Base-by-base conservation (phyloP, 1,140 invertebrate genomes). In the Apis laboriosa region DNA sequence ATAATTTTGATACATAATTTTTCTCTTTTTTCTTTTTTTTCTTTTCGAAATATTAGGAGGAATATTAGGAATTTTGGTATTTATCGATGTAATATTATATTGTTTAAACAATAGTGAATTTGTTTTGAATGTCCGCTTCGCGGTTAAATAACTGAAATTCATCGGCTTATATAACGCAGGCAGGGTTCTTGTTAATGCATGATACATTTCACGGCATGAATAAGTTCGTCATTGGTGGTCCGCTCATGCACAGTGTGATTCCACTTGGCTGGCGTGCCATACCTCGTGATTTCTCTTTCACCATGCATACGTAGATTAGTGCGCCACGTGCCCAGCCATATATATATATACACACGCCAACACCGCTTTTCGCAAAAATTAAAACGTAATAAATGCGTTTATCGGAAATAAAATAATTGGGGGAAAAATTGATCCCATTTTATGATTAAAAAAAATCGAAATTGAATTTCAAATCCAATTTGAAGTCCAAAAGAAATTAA, bases 131-230 rank as follows among this genome's bases (percentile, higher is more conserved):
- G 60, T 77, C 21, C 58, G 83, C 79, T 89, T 91, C 89, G 89
- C 89, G 89, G 89, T 91, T 89, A 51, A 68, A 67, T 67, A 43
- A 49, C 64, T 21, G 21, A 51, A 68, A n/a, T n/a, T 51, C 43
- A 15, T 68, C n/a, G 21, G 43, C 49, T n/a, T 68, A 51, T 13
- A 4, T 53, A 17, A 70, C 49, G 12, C 19, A 15, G 43, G 8
- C 19, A 15, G 49, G 8, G 11, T 4, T 70, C 43, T 51, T 9
- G 67, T 51, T 24, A n/a, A 70, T 24, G 13, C 67, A 17, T 12
- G 53, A 28, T 73, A 19, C 24, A 58, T 73, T 55, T 34, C 53
- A 21, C 0, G 34, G 1, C 21, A 19, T n/a, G 72, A 43, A 43
- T 60, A 43, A 61, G 34, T 43, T 13, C 34, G 8, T 61, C 34